These are phyloP conservation scores for Peromyscus polionotus DNA, from an alignment of 2,113 vertebrate species.

Conservation along the genomic window DNA sequence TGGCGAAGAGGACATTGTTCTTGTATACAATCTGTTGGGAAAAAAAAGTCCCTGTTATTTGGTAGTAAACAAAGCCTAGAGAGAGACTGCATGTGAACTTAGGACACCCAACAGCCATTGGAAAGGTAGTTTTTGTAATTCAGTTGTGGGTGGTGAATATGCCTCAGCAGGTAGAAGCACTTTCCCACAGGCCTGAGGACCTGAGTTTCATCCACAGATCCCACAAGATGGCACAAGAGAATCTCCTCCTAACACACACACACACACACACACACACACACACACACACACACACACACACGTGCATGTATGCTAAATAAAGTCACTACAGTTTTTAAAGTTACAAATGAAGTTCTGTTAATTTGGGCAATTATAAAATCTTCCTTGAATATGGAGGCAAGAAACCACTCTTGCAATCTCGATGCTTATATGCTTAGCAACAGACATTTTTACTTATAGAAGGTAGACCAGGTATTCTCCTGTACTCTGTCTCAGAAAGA, in stretches of 20 bases:
- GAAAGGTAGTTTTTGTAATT: not conserved
- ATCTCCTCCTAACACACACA: not conserved
- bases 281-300: not conserved
- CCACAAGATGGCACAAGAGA: not conserved
- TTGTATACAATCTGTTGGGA: not conserved
- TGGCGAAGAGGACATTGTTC: not conserved
- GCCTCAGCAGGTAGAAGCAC: not conserved
- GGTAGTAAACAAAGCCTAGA: not conserved
- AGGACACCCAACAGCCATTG: not conserved
- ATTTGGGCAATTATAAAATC: not conserved
- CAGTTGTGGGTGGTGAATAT: not conserved
- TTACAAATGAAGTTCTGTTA: not conserved
- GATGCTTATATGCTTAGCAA: not conserved
- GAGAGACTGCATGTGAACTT: not conserved
- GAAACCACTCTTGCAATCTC: not conserved
- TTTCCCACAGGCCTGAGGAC: not conserved
- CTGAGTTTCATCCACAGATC: not conserved
- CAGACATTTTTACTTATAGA: not conserved
- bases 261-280: not conserved
- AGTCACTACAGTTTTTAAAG: not conserved
- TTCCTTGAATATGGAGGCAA: not conserved
- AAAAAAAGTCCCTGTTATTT: not conserved
- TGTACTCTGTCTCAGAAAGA: not conserved
- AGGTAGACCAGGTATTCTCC: not conserved
- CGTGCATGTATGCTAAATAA: not conserved